These are phyloP conservation scores for Pelosia muscerda DNA, from an alignment of 2,888 invertebrate genomes.

Conservation along the genomic window DNA sequence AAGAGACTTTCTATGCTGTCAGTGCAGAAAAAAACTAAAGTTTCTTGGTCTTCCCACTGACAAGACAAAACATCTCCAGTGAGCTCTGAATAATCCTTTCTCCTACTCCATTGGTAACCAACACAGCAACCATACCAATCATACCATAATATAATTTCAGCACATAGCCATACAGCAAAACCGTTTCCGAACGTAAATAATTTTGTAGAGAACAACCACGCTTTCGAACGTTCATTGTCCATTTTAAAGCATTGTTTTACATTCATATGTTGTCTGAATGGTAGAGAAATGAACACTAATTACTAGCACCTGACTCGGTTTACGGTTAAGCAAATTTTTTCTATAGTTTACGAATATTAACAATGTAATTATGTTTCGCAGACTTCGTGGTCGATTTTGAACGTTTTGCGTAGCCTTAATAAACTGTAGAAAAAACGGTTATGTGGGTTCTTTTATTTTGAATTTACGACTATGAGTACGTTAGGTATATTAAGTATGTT, in stretches of 20 bases:
- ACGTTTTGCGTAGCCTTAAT: neutral
- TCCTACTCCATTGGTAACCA: too few relatives aligned
- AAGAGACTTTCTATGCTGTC: too few relatives aligned
- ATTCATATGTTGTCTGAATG: conserved; percentile 3
- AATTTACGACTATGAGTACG: neutral
- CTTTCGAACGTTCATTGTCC: conserved; percentile 50
- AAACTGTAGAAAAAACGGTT: neutral
- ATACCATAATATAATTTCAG: conserved; percentile 32
- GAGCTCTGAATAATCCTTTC: too few relatives aligned
- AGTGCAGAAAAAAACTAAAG: too few relatives aligned
- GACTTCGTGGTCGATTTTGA: neutral
- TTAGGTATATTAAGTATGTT: neutral
- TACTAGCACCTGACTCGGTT: neutral
- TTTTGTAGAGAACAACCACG: conserved; percentile 65
- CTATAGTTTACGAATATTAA: neutral
- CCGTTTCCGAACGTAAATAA: conserved; percentile 63
- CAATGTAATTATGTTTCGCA: neutral
- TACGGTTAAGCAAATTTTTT: neutral
- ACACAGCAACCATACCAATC: neutral
- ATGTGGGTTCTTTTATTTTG: neutral
- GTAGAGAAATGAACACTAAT: conserved; percentile 29
- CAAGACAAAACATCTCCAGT: too few relatives aligned
- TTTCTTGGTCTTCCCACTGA: too few relatives aligned
- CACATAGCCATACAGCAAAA: conserved; percentile 44
- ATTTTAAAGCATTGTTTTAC: conserved; percentile 50